Base-by-base conservation (phyloP, 2,113 vertebrate species). In the Petrocephalus microphthalmus region DNA sequence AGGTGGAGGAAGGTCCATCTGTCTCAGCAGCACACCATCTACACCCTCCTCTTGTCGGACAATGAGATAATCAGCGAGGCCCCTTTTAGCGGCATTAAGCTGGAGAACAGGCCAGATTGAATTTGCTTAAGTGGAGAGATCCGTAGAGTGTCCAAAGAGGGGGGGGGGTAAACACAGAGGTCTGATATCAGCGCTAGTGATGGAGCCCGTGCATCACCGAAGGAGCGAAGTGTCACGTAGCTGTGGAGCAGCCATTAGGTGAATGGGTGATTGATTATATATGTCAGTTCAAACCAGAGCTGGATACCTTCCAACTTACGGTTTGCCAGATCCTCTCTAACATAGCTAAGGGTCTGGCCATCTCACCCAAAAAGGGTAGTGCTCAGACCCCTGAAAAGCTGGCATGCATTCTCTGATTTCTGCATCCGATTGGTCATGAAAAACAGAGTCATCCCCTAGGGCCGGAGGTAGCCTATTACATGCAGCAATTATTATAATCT, bases 121-220 rank as follows among this genome's bases (percentile, higher is more conserved):
- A 54, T 54, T 85, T 54, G 22, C 84, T 54, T 85, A 54, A 85
- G 22, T 85, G 84, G 51, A 85, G 25, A 53, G 84, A 85, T 53
- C n/a, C 49, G 49, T 33, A 4, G 20, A n/a, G 45, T 83, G 81
- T 49, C 22, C 13, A 6, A 33, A 11, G 25, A 22, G 15, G 25
- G 22, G 22, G 25, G 45, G 15, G 25, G 22, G 20, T 85, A 49
- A 54, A 29, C 3, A 22, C 3, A 25, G 8, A 52, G 20, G 47
- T 84, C 8, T 52, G 47, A 84, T 53, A n/a, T 53, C 84, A 52
- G 49, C 5, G 7, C n/a, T 45, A 49, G 81, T 7, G 42, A 83
- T 2, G 3, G 78, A 83, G 37, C 8, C 1, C 49, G 42, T 47
- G 81, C 81, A 25, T 45, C 20, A 49, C 33, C 10, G 20, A 49